Conservation (phyloP, 2,888 invertebrate species). For the Cosmopolites sordidus region DNA sequence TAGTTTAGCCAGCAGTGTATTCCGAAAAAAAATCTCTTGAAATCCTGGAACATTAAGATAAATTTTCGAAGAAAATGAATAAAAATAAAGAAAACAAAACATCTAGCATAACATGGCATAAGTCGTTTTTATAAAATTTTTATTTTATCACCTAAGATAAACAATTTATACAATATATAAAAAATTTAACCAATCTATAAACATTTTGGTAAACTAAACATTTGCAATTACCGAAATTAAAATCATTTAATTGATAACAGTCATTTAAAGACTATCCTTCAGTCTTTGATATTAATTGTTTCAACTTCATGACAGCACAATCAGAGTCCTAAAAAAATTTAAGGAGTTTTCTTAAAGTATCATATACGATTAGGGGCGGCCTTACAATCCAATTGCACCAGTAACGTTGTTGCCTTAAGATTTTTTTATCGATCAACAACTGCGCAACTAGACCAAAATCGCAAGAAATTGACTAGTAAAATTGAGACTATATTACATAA, state of each 20-base stretch:
- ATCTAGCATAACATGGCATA: constrained; percentile 13
- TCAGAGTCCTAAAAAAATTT: constrained; percentile 13
- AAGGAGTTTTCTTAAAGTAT: too few relatives aligned
- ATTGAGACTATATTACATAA: too few relatives aligned
- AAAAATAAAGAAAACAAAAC: background rate
- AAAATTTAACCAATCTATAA: constrained; percentile 30
- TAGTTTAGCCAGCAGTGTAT: too few relatives aligned
- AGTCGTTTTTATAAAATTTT: constrained; percentile 24
- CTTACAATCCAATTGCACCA: too few relatives aligned
- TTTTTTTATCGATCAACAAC: too few relatives aligned
- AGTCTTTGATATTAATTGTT: constrained; percentile 32
- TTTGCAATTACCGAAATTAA: constrained; percentile 21
- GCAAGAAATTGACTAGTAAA: too few relatives aligned
- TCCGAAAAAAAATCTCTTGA: too few relatives aligned
- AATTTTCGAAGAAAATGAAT: too few relatives aligned
- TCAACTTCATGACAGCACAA: constrained; percentile 15
- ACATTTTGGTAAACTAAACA: constrained; percentile 25
- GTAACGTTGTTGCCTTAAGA: too few relatives aligned
- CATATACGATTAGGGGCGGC: too few relatives aligned
- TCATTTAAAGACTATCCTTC: constrained; percentile 33
- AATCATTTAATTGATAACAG: constrained; percentile 31
- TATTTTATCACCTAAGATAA: constrained; percentile 22
- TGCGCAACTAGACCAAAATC: too few relatives aligned
- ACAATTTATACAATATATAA: constrained; percentile 30
- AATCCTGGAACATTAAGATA: too few relatives aligned